A percentile compares a stretch with the other conserved stretches of the same genome.
Conservation (phyloP, 2,797 vertebrate genomes). For the Ceryle rudis region DNA sequence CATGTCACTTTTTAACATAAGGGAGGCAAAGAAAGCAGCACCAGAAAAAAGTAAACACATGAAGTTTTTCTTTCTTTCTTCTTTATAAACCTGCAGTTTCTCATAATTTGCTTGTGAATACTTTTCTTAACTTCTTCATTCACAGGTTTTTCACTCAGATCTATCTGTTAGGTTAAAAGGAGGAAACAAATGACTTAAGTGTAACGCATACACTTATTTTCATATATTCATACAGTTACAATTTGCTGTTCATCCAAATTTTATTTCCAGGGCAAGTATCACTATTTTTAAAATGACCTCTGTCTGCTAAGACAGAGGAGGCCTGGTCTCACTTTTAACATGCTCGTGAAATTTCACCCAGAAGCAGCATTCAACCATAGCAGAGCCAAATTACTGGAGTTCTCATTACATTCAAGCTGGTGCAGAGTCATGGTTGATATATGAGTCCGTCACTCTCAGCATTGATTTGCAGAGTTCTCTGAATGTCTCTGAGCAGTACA, state of each 20-base stretch:
- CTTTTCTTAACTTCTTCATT: not conserved
- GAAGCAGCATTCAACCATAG: conserved; percentile 49
- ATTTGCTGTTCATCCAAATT: not conserved
- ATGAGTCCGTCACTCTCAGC: conserved; percentile 33
- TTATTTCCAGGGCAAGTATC: not conserved
- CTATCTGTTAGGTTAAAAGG: not conserved
- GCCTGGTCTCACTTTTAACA: not conserved
- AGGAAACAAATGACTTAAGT: not conserved
- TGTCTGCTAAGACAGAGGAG: not conserved
- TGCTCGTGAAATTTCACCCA: conserved; percentile 40
- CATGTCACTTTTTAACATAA: not conserved
- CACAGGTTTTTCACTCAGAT: not conserved
- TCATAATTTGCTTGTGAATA: not conserved
- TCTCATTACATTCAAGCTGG: conserved; percentile 49
- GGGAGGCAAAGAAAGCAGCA: not conserved
- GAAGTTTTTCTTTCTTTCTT: not conserved
- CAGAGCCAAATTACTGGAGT: conserved; percentile 53
- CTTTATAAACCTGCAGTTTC: not conserved
- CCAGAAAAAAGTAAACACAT: not conserved
- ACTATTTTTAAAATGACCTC: not conserved
- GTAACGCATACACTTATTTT: not conserved
- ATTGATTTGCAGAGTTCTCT: conserved; percentile 31
- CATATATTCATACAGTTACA: not conserved
- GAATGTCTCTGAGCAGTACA: conserved; percentile 13
- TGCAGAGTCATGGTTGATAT: conserved; percentile 56